Conservation (phyloP, 1,140 invertebrate species). For the Fopius arisanus region DNA sequence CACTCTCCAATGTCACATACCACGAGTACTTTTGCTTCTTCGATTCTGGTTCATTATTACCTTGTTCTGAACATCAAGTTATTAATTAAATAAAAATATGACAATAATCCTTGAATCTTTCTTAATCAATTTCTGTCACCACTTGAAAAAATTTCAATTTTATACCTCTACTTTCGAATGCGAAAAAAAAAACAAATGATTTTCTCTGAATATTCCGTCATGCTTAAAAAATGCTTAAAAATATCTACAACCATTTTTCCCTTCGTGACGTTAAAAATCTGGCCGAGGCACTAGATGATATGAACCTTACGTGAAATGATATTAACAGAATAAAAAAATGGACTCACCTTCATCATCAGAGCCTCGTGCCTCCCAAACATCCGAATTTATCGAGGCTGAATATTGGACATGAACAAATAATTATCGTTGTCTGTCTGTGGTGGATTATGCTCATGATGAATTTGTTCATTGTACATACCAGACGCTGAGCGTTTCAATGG, state of each 20-base stretch:
- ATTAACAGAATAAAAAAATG: neutral
- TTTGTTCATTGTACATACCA: slow-evolving; percentile 2
- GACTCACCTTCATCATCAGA: neutral
- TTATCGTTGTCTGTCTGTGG: neutral
- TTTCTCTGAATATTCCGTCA: no score
- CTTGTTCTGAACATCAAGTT: neutral
- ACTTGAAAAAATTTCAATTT: no score
- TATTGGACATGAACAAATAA: slow-evolving; percentile 8
- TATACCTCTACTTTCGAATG: no score
- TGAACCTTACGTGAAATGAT: neutral
- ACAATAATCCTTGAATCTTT: no score
- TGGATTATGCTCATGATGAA: neutral
- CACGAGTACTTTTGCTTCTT: slow-evolving; percentile 4
- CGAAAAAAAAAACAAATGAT: no score
- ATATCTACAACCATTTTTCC: neutral
- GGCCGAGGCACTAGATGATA: no score
- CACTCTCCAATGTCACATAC: slow-evolving; percentile 33
- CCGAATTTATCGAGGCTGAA: neutral
- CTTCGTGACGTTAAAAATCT: no score
- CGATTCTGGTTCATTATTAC: neutral
- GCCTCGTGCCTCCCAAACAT: neutral
- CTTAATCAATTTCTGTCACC: no score
- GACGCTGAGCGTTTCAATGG: slow-evolving; percentile 2
- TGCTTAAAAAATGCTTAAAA: no score
- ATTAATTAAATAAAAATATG: neutral